Conservation (phyloP, 2,888 invertebrate genomes). For the Drosophila vallismaia region DNA sequence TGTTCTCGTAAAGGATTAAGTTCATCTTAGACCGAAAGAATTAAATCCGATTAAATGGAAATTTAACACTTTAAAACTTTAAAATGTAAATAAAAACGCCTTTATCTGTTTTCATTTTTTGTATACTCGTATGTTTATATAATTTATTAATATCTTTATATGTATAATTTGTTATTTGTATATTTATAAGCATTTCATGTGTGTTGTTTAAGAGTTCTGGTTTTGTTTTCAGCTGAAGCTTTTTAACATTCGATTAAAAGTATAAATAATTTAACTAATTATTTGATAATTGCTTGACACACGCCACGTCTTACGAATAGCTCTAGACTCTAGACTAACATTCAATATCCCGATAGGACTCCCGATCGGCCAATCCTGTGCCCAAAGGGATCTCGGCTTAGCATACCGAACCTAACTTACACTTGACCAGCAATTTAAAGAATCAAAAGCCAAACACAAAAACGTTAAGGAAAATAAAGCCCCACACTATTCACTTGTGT, state of each 20-base stretch:
- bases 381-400: constrained; percentile 20
- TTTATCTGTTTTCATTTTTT: constrained; percentile 6
- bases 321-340: constrained; percentile 32
- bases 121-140: constrained; percentile 30
- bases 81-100: background rate
- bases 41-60: background rate
- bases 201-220: constrained; percentile 24
- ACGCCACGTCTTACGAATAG: constrained; percentile 47
- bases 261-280: constrained; percentile 76
- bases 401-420: constrained; percentile 40
- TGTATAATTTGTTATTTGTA: constrained; percentile 46
- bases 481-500: constrained; percentile 27
- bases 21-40: background rate
- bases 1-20: background rate
- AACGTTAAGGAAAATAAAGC: constrained; percentile 8
- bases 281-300: constrained; percentile 65
- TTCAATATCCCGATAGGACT: constrained; percentile 6
- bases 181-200: constrained; percentile 47
- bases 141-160: constrained; percentile 45
- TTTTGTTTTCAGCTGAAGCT: constrained; percentile 49
- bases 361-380: background rate
- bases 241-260: constrained; percentile 60
- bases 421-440: constrained; percentile 71
- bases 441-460: constrained; percentile 48
- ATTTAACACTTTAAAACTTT: background rate